phyloP scores from a whole-genome alignment of 2,888 invertebrate genomes.

The Catocala nupta region DNA sequence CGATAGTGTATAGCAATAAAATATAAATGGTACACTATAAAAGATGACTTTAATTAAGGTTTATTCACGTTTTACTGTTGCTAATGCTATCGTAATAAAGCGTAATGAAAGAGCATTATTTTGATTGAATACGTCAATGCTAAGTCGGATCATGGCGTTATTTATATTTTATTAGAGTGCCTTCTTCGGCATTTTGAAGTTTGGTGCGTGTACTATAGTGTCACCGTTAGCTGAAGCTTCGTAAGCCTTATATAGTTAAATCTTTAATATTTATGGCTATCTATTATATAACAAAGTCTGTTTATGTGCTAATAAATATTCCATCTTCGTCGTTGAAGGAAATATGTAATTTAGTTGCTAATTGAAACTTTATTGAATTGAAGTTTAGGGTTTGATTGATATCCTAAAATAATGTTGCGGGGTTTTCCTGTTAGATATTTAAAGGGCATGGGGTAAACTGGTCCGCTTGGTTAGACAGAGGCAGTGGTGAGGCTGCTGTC shows the following conservation, averaged over 20 bases:
- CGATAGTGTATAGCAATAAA: constrained; percentile 20
- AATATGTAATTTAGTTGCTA: too few species aligned
- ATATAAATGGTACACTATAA: constrained; percentile 46
- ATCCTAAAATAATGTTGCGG: too few species aligned
- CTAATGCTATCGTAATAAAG: constrained; percentile 40
- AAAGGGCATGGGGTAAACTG: too few species aligned
- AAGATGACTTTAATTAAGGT: constrained; percentile 45
- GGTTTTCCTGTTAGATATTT: too few species aligned
- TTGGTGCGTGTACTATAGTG: neutral
- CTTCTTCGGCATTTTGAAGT: constrained; percentile 7
- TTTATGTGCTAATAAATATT: too few species aligned
- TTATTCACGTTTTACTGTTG: constrained; percentile 47
- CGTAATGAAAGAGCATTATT: constrained; percentile 37
- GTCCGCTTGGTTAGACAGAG: too few species aligned
- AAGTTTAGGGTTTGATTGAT: too few species aligned
- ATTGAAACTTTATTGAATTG: too few species aligned
- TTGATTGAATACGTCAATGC: constrained; percentile 22
- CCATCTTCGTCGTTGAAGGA: too few species aligned
- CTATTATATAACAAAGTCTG: neutral
- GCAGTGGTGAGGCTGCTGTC: too few species aligned
- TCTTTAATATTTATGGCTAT: neutral
- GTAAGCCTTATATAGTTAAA: neutral
- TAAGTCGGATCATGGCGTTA: constrained; percentile 21
- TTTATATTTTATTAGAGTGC: constrained; percentile 18
- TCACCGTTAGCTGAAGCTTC: neutral